These are phyloP conservation scores for Archaeoteleia sp. DNA, from an alignment of 2,888 invertebrate species.

Conservation along the genomic window DNA sequence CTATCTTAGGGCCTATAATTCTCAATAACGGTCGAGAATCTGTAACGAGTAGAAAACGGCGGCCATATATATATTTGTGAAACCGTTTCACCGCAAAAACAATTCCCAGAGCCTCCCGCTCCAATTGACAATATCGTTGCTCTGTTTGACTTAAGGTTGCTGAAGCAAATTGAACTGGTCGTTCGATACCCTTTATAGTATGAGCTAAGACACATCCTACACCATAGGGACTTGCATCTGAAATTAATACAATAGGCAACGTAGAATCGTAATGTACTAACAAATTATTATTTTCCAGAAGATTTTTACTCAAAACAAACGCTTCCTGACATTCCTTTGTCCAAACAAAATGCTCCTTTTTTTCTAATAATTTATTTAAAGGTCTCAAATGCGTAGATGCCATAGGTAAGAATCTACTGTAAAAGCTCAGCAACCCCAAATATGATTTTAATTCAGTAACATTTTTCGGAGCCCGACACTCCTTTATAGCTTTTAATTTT, in stretches of 20 bases:
- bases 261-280: conserved; percentile 50
- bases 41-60: conserved; percentile 60
- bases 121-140: conserved; percentile 55
- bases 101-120: conserved; percentile 56
- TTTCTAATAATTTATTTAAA: conserved; percentile 1
- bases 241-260: conserved; percentile 61
- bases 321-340: conserved; percentile 22
- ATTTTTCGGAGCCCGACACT: conserved; percentile 37
- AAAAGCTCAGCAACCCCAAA: conserved; percentile 61
- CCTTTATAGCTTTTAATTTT: conserved; percentile 50
- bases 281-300: conserved; percentile 24
- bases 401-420: conserved; percentile 59
- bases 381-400: background rate
- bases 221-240: conserved; percentile 69
- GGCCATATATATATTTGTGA: conserved; percentile 54
- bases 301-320: conserved; percentile 13
- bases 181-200: conserved; percentile 34
- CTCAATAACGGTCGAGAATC: conserved; percentile 65
- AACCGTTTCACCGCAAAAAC: conserved; percentile 54
- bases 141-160: conserved; percentile 43
- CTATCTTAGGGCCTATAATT: no score
- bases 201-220: conserved; percentile 61
- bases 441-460: conserved; percentile 52
- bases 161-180: conserved; percentile 52
- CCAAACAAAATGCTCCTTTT: conserved; percentile 54